These are phyloP conservation scores for Creontiades dilutus DNA, from an alignment of 2,888 invertebrate species.

Conservation along the genomic window DNA sequence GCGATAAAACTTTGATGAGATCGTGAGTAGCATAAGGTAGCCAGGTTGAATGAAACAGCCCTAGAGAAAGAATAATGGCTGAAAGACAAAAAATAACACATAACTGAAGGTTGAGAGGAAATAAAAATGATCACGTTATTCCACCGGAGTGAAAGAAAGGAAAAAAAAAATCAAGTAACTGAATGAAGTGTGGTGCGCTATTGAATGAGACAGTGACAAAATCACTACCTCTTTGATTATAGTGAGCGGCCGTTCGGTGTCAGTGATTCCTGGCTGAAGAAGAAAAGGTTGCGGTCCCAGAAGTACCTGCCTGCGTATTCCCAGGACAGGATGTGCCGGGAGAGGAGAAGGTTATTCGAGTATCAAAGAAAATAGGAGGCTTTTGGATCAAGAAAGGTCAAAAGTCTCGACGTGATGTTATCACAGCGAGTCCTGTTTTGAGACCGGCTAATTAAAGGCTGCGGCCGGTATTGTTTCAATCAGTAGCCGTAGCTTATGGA, in stretches of 20 bases:
- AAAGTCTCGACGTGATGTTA: constrained; percentile 55
- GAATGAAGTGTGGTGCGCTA: constrained; percentile 25
- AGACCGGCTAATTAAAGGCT: constrained; percentile 43
- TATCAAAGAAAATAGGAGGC: constrained; percentile 27
- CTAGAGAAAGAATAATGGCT: background rate
- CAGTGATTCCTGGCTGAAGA: constrained; percentile 24
- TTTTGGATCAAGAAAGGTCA: constrained; percentile 40
- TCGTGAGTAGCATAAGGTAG: too few relatives aligned
- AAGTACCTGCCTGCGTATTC: background rate
- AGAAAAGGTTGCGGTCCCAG: background rate
- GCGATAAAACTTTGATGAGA: too few relatives aligned
- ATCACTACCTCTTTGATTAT: constrained; percentile 41
- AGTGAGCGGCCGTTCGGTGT: constrained; percentile 8
- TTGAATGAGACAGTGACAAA: constrained; percentile 47
- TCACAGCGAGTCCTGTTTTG: background rate
- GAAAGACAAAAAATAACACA: background rate
- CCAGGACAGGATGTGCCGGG: background rate
- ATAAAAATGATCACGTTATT: constrained; percentile 23
- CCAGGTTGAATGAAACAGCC: background rate
- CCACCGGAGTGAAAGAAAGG: background rate
- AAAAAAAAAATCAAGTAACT: background rate
- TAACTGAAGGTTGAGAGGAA: background rate
- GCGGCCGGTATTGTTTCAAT: constrained; percentile 48
- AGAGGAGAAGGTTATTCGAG: background rate
- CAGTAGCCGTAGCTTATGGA: background rate